These are phyloP conservation scores for Oryzias woworae DNA, from an alignment of 2,113 vertebrate species.

Conservation along the genomic window DNA sequence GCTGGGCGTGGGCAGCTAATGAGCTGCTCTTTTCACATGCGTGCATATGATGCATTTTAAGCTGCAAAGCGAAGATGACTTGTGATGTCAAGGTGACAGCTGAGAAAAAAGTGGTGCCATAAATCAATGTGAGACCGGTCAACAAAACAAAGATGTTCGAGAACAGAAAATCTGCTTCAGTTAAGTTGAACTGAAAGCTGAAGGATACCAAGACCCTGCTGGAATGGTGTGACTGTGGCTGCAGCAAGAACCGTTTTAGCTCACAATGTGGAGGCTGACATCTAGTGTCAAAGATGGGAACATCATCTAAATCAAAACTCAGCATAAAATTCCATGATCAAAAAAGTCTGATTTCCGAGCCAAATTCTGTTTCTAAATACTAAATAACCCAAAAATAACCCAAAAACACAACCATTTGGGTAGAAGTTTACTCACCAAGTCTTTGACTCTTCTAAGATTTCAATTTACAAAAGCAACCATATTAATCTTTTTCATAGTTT, in stretches of 20 bases:
- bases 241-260: neutral
- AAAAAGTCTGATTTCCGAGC: neutral
- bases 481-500: too few relatives aligned
- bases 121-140: conserved; percentile 34
- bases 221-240: neutral
- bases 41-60: conserved; percentile 24
- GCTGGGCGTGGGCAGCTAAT: conserved; percentile 55
- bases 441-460: too few relatives aligned
- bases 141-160: conserved; percentile 14
- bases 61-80: conserved; percentile 25
- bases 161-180: neutral
- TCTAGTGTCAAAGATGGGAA: conserved; percentile 55
- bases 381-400: too few relatives aligned
- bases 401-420: too few relatives aligned
- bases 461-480: too few relatives aligned
- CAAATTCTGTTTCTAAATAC: neutral
- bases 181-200: neutral
- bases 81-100: conserved; percentile 20
- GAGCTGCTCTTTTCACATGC: conserved; percentile 65
- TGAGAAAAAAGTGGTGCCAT: conserved; percentile 33
- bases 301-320: neutral
- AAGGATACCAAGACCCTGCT: neutral
- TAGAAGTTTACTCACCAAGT: too few relatives aligned
- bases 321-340: neutral
- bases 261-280: conserved; percentile 32